A percentile compares a stretch with the other conserved stretches of the same genome.
phyloP scores from a whole-genome alignment of 2,797 vertebrate species.

The Urophycis tenuis region DNA sequence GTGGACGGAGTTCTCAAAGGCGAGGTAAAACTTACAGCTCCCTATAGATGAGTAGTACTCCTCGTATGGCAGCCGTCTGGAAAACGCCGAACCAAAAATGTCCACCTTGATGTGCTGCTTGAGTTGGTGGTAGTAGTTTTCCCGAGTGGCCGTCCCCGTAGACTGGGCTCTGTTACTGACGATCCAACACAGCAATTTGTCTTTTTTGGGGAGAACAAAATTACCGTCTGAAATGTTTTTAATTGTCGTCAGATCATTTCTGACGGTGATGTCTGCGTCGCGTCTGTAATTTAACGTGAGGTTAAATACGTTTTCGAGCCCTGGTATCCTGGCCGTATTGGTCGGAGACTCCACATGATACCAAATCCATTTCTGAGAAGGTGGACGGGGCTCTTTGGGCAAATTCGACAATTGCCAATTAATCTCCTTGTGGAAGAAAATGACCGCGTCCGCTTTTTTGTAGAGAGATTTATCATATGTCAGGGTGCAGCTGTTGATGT shows the following conservation, averaged over 20 bases:
- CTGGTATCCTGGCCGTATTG: background rate
- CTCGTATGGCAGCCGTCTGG: background rate
- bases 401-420: background rate
- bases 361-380: slow-evolving; percentile 22
- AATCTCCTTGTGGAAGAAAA: slow-evolving; percentile 9
- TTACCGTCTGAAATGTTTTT: slow-evolving; percentile 21
- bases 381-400: background rate
- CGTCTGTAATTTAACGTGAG: slow-evolving; percentile 11
- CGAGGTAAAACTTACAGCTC: slow-evolving; percentile 19
- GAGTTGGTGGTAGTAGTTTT: slow-evolving; percentile 1
- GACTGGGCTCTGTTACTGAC: background rate
- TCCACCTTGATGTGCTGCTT: background rate
- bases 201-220: slow-evolving; percentile 9
- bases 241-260: background rate
- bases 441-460: background rate
- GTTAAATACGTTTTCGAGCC: slow-evolving; percentile 14
- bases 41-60: slow-evolving; percentile 5
- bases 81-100: background rate
- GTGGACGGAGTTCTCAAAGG: slow-evolving; percentile 16
- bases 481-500: background rate
- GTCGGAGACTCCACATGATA: slow-evolving; percentile 8
- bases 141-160: background rate
- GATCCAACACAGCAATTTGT: slow-evolving; percentile 10
- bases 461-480: slow-evolving; percentile 8
- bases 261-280: slow-evolving; percentile 11